Base-by-base conservation (phyloP, 1,140 invertebrate species). In the Drosophila sp. region DNA sequence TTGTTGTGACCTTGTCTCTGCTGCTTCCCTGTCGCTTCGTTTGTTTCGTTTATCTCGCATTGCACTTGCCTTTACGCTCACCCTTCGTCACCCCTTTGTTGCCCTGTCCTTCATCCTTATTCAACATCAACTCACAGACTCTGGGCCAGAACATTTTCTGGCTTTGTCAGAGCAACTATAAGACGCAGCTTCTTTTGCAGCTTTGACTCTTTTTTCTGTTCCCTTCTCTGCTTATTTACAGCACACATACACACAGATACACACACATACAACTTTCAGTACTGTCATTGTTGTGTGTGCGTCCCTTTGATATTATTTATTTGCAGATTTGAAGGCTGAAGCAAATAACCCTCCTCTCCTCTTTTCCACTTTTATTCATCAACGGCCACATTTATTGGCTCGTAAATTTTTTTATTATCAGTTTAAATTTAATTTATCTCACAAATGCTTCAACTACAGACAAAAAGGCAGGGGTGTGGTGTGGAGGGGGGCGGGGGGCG, bases 331-430 rank as follows among this genome's bases (percentile, higher is more conserved):
- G 57, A 80, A 65, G 76, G 76, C 58, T 71, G 13, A 14, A n/a
- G 36, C 4, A 3, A 6, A 38, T 11, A 38, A 13, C n/a, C 36
- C 7, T n/a, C 43, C 29, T 7, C 29, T 29, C 9, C 14, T 3
- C 27, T 14, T 2, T 3, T 27, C 2, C 25, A 18, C 59, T 41
- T 36, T 40, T 38, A 14, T 8, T 27, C 50, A 4, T 40, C 57
- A 70, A 74, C 70, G 65, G 58, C 63, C 74, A 48, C 71, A 63
- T 80, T 82, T 86, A 86, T 87, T 87, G 82, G 82, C 82, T 86
- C 82, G 82, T 86, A 86, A 81, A 87, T 87, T 78, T 72, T 83
- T 86, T 86, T 87, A 86, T 87, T 87, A 86, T 82, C 82, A 86
- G 75, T 86, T 86, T 86, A 82, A 86, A 86, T 87, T 87, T 86